phyloP scores from a whole-genome alignment of 35 echinoderm and acorn worm species.

The Lytechinus variegatus region DNA sequence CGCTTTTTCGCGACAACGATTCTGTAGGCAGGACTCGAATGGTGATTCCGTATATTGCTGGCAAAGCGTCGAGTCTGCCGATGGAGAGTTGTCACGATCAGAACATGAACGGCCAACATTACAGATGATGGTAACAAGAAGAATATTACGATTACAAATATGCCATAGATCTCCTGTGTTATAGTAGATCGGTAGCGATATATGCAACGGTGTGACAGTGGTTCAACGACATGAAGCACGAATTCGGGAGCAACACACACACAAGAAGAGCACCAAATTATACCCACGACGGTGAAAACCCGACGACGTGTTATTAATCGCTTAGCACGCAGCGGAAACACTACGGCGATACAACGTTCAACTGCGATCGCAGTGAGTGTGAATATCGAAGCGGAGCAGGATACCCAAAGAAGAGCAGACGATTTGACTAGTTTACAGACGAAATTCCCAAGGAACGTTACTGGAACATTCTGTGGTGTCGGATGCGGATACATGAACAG shows the following conservation, averaged over 20 bases:
- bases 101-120: conserved; percentile 59
- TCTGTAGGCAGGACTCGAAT: background rate
- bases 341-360: conserved; percentile 76
- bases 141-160: conserved; percentile 29
- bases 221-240: conserved; percentile 36
- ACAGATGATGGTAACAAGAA: conserved; percentile 69
- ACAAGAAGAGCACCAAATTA: conserved; percentile 54
- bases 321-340: conserved; percentile 60
- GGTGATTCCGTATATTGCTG: background rate
- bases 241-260: conserved; percentile 45
- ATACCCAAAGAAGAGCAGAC: conserved; percentile 61
- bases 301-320: conserved; percentile 53
- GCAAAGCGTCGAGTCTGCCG: background rate
- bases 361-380: conserved; percentile 66
- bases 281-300: conserved; percentile 25
- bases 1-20: background rate
- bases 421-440: conserved; percentile 66
- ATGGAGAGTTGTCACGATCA: conserved; percentile 39
- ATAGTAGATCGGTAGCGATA: conserved; percentile 43
- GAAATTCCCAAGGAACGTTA: conserved; percentile 48
- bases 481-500: conserved; percentile 61
- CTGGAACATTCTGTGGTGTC: background rate
- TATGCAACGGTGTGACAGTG: conserved; percentile 5
- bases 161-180: conserved; percentile 40
- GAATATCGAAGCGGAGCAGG: conserved; percentile 59